Percentiles rank a stretch among this genome's conserved stretches.
Evolutionary conservation across 2,113 vertebrate genomes (phyloP).

Genomic region (Tetraodon nigroviridis): DNA sequence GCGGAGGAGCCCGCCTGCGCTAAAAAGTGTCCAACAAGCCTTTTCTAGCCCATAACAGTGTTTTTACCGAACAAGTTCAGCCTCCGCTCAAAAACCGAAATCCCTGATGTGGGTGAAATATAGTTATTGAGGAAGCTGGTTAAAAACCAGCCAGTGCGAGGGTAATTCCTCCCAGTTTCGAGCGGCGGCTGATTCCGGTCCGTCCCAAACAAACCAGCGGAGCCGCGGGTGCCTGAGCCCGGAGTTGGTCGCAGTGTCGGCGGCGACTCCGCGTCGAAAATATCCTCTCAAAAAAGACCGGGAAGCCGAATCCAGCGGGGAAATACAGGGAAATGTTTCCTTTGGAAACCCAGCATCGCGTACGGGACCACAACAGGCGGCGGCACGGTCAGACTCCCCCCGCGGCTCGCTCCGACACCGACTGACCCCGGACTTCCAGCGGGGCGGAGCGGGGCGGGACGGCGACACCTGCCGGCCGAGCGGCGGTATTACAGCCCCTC

Average conservation of each 20-base stretch:
- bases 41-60: no score
- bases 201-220: neutral
- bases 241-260: constrained; percentile 15
- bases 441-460: constrained; percentile 60
- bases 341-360: neutral
- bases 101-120: no score
- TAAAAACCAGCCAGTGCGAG: no score
- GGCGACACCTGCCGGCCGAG: constrained; percentile 29
- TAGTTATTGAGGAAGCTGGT: no score
- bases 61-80: no score
- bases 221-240: constrained; percentile 1
- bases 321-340: neutral
- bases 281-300: constrained; percentile 2
- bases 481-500: neutral
- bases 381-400: constrained; percentile 1
- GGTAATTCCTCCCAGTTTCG: neutral
- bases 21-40: no score
- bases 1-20: no score
- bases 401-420: constrained; percentile 28
- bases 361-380: neutral
- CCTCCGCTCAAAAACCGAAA: no score
- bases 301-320: neutral
- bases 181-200: no score
- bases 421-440: constrained; percentile 16
- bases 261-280: neutral